These are phyloP conservation scores for Oryzias javanicus DNA, from an alignment of 2,113 vertebrate species.

Conservation along the genomic window DNA sequence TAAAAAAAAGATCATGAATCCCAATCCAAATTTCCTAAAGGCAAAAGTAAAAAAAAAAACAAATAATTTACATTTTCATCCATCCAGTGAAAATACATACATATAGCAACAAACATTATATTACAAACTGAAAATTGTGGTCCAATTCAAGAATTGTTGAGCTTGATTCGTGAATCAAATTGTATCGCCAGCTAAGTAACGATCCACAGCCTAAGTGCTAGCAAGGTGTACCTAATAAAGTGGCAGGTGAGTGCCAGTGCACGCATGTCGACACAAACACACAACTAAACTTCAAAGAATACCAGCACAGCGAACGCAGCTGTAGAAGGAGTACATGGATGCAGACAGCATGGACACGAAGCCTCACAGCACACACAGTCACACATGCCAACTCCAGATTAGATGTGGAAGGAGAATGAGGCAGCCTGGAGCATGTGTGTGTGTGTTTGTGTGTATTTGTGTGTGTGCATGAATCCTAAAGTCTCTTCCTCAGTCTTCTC, in stretches of 20 bases:
- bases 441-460: constrained; percentile 26
- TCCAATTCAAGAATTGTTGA: no score
- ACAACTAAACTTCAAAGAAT: neutral
- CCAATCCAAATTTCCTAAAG: no score
- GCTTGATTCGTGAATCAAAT: no score
- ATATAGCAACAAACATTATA: no score
- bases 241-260: neutral
- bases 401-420: constrained; percentile 29
- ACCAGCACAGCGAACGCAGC: constrained; percentile 1
- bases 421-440: constrained; percentile 31
- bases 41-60: no score
- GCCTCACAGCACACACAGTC: constrained; percentile 17
- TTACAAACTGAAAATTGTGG: no score
- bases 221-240: no score
- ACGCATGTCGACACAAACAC: neutral
- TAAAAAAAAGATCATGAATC: no score
- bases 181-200: no score
- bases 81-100: no score
- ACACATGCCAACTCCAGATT: constrained; percentile 29
- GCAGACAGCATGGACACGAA: constrained; percentile 12
- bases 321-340: constrained; percentile 2
- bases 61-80: no score
- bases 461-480: constrained; percentile 30
- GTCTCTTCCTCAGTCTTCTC: constrained; percentile 54
- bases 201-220: no score